These are phyloP conservation scores for Alosa sapidissima DNA, from an alignment of 2,797 vertebrate genomes.

Conservation along the genomic window DNA sequence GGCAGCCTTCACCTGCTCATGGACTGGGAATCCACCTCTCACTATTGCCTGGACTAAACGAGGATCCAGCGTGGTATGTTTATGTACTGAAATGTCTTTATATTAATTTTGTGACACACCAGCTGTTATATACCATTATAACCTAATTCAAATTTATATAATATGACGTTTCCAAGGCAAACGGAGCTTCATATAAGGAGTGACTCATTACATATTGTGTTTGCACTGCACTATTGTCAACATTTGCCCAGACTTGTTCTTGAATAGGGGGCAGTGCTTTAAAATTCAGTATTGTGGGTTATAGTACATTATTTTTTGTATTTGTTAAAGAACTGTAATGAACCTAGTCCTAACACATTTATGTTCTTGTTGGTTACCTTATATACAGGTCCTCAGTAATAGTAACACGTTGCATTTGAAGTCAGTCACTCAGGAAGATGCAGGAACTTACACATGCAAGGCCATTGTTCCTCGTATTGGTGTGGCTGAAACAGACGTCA, in stretches of 20 bases:
- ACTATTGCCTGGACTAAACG: slow-evolving; percentile 90
- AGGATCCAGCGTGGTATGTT: slow-evolving; percentile 77
- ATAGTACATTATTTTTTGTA: too few species aligned
- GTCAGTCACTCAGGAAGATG: slow-evolving; percentile 83
- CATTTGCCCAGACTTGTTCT: too few species aligned
- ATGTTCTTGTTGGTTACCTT: slow-evolving; percentile 10
- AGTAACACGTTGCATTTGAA: slow-evolving; percentile 83
- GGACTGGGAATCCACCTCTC: slow-evolving; percentile 88
- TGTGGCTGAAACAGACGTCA: slow-evolving; percentile 81
- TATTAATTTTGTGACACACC: too few species aligned
- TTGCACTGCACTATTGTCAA: too few species aligned
- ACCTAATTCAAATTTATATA: too few species aligned
- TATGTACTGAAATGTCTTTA: background rate
- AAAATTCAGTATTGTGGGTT: too few species aligned
- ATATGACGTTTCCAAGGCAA: too few species aligned
- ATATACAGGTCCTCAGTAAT: slow-evolving; percentile 84
- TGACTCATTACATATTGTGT: too few species aligned
- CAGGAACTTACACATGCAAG: slow-evolving; percentile 87
- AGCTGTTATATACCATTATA: too few species aligned
- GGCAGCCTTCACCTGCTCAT: slow-evolving; percentile 85
- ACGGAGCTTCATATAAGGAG: too few species aligned
- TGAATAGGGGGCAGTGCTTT: too few species aligned
- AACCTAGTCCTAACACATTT: background rate
- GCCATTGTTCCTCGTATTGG: slow-evolving; percentile 85
- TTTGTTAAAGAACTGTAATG: too few species aligned